Conservation (phyloP, 2,888 invertebrate genomes). For the Eilema depressum region DNA sequence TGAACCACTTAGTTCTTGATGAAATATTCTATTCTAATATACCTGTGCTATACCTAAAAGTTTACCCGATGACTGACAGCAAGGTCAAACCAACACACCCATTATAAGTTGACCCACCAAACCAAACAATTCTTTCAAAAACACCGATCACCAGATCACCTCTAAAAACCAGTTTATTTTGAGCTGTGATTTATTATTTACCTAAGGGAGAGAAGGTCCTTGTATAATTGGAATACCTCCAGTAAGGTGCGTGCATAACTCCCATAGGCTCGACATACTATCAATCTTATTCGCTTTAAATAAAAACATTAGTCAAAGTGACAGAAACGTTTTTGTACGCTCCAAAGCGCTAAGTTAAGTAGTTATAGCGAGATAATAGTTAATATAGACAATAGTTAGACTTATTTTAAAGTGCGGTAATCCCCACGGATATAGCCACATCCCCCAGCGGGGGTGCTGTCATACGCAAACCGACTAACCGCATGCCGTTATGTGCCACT, state of each 20-base stretch:
- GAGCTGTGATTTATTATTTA: not conserved
- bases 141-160: constrained; percentile 10
- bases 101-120: constrained; percentile 16
- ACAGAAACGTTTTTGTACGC: constrained; percentile 5
- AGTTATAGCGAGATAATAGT: no score
- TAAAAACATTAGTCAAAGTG: constrained; percentile 25
- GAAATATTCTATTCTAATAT: not conserved
- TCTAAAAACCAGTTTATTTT: not conserved
- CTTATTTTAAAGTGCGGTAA: no score
- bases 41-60: constrained; percentile 1
- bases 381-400: no score
- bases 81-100: constrained; percentile 24
- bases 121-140: not conserved
- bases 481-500: no score
- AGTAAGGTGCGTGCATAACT: constrained; percentile 29
- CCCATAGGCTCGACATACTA: constrained; percentile 36
- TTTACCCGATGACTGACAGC: constrained; percentile 20
- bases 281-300: constrained; percentile 36
- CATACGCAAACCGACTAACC: no score
- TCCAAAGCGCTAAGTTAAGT: no score
- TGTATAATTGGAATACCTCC: not conserved
- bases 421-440: no score
- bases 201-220: not conserved
- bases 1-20: no score
- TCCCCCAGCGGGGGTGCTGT: no score